These are phyloP conservation scores for Seira musarum DNA, from an alignment of 2,888 invertebrate species.

Conservation along the genomic window DNA sequence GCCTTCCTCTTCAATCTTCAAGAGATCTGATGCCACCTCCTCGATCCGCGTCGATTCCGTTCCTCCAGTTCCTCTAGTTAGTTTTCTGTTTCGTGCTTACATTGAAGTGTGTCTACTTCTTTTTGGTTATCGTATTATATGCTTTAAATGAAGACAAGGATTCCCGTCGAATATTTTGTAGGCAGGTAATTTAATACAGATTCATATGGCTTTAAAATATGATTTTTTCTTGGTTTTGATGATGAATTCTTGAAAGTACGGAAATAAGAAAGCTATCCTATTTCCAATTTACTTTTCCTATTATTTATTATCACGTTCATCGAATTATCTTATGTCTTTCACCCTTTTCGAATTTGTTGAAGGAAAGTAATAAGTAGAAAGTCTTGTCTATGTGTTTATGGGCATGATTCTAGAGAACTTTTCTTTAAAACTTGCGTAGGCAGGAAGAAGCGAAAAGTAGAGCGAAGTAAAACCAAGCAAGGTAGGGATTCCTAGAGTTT, in stretches of 20 bases:
- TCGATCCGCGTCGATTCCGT: no score
- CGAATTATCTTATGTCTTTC: neutral
- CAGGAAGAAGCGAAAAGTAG: no score
- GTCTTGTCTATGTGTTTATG: no score
- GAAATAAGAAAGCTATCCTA: neutral
- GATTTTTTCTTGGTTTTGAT: neutral
- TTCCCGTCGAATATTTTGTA: neutral
- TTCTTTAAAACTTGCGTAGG: no score
- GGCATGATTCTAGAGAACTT: no score
- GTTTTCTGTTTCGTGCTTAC: neutral
- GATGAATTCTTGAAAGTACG: neutral
- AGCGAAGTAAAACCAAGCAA: no score
- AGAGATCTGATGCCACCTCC: no score
- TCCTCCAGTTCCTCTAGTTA: no score
- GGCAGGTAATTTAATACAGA: neutral
- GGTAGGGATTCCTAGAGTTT: neutral
- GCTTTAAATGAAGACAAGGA: neutral
- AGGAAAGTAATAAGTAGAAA: neutral
- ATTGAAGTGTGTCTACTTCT: neutral
- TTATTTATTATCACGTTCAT: neutral
- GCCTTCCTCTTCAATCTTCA: no score
- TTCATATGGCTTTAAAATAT: neutral
- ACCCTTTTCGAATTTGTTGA: neutral
- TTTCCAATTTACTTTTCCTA: neutral
- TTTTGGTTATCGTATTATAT: neutral